A percentile compares a stretch with the other conserved stretches of the same genome.
Evolutionary conservation across 2,888 invertebrate species (phyloP).

Genomic region (Thysanoteuthis rhombus): DNA sequence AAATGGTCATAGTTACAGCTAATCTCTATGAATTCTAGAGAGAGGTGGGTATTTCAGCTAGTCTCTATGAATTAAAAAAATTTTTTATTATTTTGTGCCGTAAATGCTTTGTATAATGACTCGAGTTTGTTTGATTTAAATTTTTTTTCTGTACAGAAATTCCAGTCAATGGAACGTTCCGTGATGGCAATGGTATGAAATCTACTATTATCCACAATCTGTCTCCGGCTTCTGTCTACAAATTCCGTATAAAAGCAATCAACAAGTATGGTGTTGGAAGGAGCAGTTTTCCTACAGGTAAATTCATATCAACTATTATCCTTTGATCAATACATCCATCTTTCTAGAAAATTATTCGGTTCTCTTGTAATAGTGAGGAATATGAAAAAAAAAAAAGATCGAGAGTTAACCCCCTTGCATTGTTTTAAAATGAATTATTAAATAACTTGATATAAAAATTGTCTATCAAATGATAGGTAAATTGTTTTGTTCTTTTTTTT

Average conservation of each 20-base stretch:
- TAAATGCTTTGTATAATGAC: not conserved
- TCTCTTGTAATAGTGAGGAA: no score
- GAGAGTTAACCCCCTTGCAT: no score
- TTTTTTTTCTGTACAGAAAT: not conserved
- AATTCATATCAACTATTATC: not conserved
- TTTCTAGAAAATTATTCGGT: no score
- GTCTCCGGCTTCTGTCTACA: conserved; percentile 89
- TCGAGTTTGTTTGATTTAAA: not conserved
- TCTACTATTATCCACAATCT: conserved; percentile 67
- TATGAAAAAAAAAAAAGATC: no score
- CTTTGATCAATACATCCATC: not conserved
- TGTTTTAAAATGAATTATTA: no score
- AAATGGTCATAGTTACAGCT: no score
- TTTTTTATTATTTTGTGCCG: not conserved
- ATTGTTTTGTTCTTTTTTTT: no score
- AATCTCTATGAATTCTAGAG: no score
- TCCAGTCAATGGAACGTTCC: not conserved
- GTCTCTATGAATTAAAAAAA: no score
- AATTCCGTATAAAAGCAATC: conserved; percentile 88
- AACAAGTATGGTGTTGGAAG: conserved; percentile 84
- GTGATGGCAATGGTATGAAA: not conserved
- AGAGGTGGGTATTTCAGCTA: no score
- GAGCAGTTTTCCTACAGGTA: conserved; percentile 76
- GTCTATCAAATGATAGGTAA: no score
- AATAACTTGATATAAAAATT: no score